Percentiles rank a stretch among this genome's conserved stretches.
Evolutionary conservation across 2,113 vertebrate genomes (phyloP).

Genomic region (Caranx melampygus): DNA sequence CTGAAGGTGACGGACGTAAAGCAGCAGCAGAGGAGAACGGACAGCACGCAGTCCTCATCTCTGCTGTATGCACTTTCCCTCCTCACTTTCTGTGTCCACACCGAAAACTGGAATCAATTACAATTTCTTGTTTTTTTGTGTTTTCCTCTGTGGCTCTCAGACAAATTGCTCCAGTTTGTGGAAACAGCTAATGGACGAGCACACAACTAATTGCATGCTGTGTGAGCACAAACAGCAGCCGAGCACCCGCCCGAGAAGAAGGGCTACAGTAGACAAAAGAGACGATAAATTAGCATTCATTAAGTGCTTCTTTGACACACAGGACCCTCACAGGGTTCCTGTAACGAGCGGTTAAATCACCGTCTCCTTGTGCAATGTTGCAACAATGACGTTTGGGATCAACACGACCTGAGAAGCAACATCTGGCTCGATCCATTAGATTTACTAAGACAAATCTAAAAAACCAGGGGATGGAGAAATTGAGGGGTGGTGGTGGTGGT

Average conservation of each 20-base stretch:
- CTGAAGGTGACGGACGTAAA: constrained; percentile 9
- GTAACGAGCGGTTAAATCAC: constrained; percentile 37
- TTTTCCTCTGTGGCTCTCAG: not conserved
- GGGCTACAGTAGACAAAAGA: constrained; percentile 17
- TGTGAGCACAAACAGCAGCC: constrained; percentile 30
- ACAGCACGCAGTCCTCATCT: constrained; percentile 10
- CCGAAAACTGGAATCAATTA: constrained; percentile 9
- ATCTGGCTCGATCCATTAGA: constrained; percentile 56
- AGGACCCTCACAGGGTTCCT: constrained; percentile 23
- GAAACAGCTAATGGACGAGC: constrained; percentile 39
- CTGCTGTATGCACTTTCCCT: not conserved
- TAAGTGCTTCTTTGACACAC: constrained; percentile 3
- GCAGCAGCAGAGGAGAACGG: not conserved
- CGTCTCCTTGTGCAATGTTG: constrained; percentile 12
- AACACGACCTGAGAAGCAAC: constrained; percentile 42
- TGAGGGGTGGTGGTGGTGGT: not conserved
- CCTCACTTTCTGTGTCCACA: constrained; percentile 8
- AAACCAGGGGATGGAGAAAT: constrained; percentile 20
- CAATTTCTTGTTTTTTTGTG: not conserved
- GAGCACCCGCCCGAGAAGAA: constrained; percentile 23
- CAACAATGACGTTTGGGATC: constrained; percentile 28
- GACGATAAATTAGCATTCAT: constrained; percentile 48
- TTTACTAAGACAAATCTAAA: constrained; percentile 49
- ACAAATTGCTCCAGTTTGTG: constrained; percentile 6
- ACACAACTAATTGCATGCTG: constrained; percentile 37